A percentile compares a stretch with the other conserved stretches of the same genome.
Conservation (phyloP, 2,888 invertebrate genomes). For the Andrena trimmerana region DNA sequence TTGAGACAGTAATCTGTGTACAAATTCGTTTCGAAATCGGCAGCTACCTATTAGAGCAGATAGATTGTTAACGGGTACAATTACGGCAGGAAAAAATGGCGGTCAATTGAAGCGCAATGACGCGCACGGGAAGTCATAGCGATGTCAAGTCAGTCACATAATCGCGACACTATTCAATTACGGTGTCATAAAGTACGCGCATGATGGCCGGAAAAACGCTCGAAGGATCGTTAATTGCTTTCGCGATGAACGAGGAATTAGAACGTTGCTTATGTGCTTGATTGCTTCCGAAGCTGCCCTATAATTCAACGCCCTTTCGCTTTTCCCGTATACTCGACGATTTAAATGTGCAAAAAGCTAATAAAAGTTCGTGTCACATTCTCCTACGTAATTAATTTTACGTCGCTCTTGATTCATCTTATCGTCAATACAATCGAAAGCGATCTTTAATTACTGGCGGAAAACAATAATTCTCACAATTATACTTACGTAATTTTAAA, state of each 20-base stretch:
- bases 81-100: constrained; percentile 11
- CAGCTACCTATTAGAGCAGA: constrained; percentile 33
- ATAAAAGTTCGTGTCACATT: neutral
- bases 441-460: neutral
- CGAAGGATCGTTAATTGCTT: constrained; percentile 56
- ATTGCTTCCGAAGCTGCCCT: constrained; percentile 2
- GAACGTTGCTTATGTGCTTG: constrained; percentile 16
- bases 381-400: constrained; percentile 6
- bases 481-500: neutral
- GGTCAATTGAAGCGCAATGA: constrained; percentile 34
- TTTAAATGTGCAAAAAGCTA: neutral
- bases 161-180: constrained; percentile 55
- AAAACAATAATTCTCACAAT: neutral
- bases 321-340: constrained; percentile 5
- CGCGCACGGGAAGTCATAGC: constrained; percentile 54
- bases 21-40: constrained; percentile 26
- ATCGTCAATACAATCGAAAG: neutral
- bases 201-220: constrained; percentile 57
- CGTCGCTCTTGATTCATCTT: neutral
- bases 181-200: constrained; percentile 50
- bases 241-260: constrained; percentile 33
- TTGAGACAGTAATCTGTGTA: neutral
- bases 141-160: constrained; percentile 52
- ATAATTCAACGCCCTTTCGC: constrained; percentile 8
- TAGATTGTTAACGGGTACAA: constrained; percentile 29